phyloP scores from a whole-genome alignment of 2,797 vertebrate species.

The Mus minutoides region DNA sequence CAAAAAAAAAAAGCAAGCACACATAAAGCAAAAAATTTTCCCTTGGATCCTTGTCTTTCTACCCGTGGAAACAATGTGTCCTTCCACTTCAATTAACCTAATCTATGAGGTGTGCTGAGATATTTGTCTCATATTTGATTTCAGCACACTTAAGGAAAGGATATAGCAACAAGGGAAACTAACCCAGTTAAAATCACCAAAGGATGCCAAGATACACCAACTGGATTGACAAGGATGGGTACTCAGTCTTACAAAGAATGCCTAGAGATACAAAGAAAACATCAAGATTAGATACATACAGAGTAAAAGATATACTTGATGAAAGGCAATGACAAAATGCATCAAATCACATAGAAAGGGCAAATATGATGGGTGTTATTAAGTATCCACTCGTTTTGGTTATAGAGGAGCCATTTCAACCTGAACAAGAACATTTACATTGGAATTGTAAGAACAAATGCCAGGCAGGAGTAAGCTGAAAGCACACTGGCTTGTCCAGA shows the following conservation, averaged over 20 bases:
- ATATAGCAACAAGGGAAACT: not conserved
- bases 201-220: not conserved
- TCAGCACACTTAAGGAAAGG: not conserved
- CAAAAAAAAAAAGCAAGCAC: not conserved
- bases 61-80: not conserved
- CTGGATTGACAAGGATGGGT: not conserved
- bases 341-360: not conserved
- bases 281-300: not conserved
- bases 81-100: not conserved
- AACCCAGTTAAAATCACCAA: not conserved
- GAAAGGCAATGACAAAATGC: not conserved
- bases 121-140: not conserved
- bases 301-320: not conserved
- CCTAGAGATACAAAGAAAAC: not conserved
- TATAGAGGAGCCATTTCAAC: not conserved
- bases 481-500: not conserved
- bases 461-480: not conserved
- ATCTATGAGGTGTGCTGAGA: not conserved
- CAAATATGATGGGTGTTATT: not conserved
- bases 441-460: not conserved
- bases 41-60: not conserved
- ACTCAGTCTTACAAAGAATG: not conserved
- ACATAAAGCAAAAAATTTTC: not conserved
- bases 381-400: not conserved
- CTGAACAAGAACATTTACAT: not conserved